Conservation (phyloP, 1,140 invertebrate species). For the Venturia canescens region DNA sequence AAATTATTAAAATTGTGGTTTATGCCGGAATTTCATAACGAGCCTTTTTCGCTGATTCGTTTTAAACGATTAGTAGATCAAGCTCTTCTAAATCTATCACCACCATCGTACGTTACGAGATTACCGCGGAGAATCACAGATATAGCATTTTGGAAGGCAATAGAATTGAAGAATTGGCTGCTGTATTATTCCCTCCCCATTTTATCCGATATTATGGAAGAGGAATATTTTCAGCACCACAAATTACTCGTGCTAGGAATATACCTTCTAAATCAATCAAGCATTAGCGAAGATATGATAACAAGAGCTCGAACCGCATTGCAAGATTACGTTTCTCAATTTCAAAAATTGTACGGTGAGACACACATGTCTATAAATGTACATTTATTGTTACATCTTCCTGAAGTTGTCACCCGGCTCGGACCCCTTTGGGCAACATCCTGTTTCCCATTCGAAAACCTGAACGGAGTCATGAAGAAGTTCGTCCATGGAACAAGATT, state of each 20-base stretch:
- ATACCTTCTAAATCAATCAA: conserved; percentile 52
- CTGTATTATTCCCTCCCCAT: conserved; percentile 56
- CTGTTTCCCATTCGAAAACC: conserved; percentile 49
- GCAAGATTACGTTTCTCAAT: conserved; percentile 31
- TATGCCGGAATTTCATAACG: conserved; percentile 9
- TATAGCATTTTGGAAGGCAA: conserved; percentile 58
- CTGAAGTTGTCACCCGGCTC: conserved; percentile 21
- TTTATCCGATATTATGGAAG: conserved; percentile 51
- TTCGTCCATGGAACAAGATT: conserved; percentile 34
- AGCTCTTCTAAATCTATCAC: not conserved
- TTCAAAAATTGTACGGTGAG: conserved; percentile 41
- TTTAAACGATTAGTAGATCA: conserved; percentile 9
- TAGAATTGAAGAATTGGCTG: conserved; percentile 57
- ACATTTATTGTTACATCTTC: conserved; percentile 45
- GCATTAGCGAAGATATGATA: conserved; percentile 31
- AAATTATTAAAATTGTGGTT: conserved; percentile 23
- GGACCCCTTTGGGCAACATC: conserved; percentile 47
- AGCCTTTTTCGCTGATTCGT: not conserved
- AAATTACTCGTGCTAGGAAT: conserved; percentile 50
- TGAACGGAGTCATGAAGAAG: conserved; percentile 48
- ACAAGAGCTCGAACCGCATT: conserved; percentile 13
- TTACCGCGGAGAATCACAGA: conserved; percentile 23
- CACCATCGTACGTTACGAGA: conserved; percentile 17
- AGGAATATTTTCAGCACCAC: conserved; percentile 58
- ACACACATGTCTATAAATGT: conserved; percentile 41